Evolutionary conservation across 2,888 invertebrate species (phyloP), one percentile per base, ranked within the genome.

Genomic region (Magallana nippona): DNA sequence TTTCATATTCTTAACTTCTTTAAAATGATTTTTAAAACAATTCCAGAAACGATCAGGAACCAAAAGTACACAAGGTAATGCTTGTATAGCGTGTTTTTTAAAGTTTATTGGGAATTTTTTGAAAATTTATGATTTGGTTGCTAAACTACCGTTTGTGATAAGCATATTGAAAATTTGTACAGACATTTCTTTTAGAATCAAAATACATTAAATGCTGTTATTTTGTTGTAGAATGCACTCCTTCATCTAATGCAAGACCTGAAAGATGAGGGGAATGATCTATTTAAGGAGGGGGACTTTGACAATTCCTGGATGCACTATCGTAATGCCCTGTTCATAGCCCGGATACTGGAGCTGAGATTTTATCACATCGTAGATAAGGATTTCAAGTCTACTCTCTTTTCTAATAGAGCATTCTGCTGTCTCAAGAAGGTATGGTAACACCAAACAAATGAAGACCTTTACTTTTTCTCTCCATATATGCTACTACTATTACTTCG

Each of bases 201-300:
- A 44, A 44, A 44, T 5, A 44, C 5, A 5, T 13, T 22, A 17
- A 79, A 22, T 55, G 44, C 19, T 60, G 11, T 60, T 11, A 62
- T 81, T 81, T 10, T 79, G 27, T 86, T 89, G 10, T 87, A 92
- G 92, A 88, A 88, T 58, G 84, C 85, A 15, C 86, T 91, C 17
- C 82, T 90, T 44, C 81, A 84, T 78, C 84, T 91, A 63, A 90
- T 91, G 89, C 90, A 91, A 83, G 91, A 92, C 86, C 84, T 92
- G 58, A 92, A 92, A 79, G 92, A 92, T 86, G 92, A 92, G 84
- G 93, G 93, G 5, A 93, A 93, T 86, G 86, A 86, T 10, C 85
- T 91, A 57, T 92, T 93, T 82, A 91, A 91, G 77, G 91, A 92
- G 57, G 84, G 87, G 32, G 87, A 90, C 17, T 92, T 86, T 86